Evolutionary conservation across 2,888 invertebrate species (phyloP), one percentile per base, ranked within the genome.

Genomic region (Oscheius myriophilus): DNA sequence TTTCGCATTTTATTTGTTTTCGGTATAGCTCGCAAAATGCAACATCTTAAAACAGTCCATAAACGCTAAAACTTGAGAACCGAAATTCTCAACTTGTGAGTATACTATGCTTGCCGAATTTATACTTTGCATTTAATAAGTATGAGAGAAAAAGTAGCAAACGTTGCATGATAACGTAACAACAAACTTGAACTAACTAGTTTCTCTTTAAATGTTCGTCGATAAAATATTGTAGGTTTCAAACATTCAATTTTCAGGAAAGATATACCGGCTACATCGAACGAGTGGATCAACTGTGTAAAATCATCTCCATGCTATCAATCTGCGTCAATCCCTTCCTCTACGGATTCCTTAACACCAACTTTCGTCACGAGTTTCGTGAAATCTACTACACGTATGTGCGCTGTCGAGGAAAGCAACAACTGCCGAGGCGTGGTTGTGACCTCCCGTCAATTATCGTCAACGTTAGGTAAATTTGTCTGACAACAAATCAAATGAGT

Each of bases 281-380:
- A 52, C 68, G 82, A 9, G 72, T 85, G 43, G 86, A 86, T 59
- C 84, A 84, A 59, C 68, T 77, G n/a, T 85, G 82, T 72, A 84
- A 86, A 70, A 71, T 86, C 59, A 71, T 86, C 41, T 83, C 84
- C 23, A 83, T 86, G 76, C 71, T 82, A 2, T 85, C 84, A 9
- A 85, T 86, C 63, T 84, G 85, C 70, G 79, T 85, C n/a, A 86
- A 86, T 75, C 86, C 86, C 21, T 76, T 86, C 42, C 78, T 86
- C 16, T 86, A 86, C 73, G 86, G 85, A 1, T 83, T 74, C 62
- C 59, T 82, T 25, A 86, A 86, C 66, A 86, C 84, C 25, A 86
- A 86, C 72, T 86, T 86, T 69, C 81, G 84, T 1, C 81, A 82
- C 67, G 86, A 86, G 72, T 86, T 86, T 73, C 75, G 72, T 9